A percentile compares a stretch with the other conserved stretches of the same genome.
Conservation (phyloP, 2,888 invertebrate genomes). For the Drosophila emarginata region DNA sequence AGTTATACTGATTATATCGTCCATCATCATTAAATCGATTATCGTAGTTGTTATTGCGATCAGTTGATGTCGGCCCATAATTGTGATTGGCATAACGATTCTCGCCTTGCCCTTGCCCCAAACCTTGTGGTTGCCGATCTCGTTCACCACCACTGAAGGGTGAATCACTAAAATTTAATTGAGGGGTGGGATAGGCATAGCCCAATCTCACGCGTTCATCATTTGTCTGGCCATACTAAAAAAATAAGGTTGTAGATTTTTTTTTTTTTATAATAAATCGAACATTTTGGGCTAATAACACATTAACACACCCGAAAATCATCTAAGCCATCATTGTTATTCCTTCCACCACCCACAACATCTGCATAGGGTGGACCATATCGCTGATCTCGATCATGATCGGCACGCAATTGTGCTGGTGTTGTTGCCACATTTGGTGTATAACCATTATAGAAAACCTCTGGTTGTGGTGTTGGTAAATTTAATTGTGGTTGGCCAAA, state of each 20-base stretch:
- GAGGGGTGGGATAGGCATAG: slow-evolving; percentile 68
- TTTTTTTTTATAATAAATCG: not conserved
- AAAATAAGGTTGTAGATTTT: slow-evolving; percentile 33
- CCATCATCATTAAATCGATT: slow-evolving; percentile 35
- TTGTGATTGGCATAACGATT: slow-evolving; percentile 73
- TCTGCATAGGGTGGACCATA: slow-evolving; percentile 81
- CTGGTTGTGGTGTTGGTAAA: slow-evolving; percentile 83
- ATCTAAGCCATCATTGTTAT: slow-evolving; percentile 77
- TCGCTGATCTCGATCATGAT: slow-evolving; percentile 79
- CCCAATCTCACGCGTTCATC: slow-evolving; percentile 80
- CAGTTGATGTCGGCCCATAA: slow-evolving; percentile 59
- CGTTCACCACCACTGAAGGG: slow-evolving; percentile 67
- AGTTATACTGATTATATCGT: slow-evolving; percentile 39
- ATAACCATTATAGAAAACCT: slow-evolving; percentile 79
- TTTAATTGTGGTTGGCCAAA: slow-evolving; percentile 83
- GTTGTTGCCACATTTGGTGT: slow-evolving; percentile 69
- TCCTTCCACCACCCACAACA: slow-evolving; percentile 44
- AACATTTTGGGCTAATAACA: not conserved
- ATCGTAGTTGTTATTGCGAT: slow-evolving; percentile 58
- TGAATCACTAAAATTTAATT: slow-evolving; percentile 71
- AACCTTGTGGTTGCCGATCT: not conserved
- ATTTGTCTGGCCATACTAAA: slow-evolving; percentile 79
- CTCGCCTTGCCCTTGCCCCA: slow-evolving; percentile 6
- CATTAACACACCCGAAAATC: slow-evolving; percentile 77
- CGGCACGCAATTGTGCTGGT: slow-evolving; percentile 67